These are phyloP conservation scores for Parnassius glacialis DNA, from an alignment of 2,888 invertebrate genomes.

Conservation along the genomic window DNA sequence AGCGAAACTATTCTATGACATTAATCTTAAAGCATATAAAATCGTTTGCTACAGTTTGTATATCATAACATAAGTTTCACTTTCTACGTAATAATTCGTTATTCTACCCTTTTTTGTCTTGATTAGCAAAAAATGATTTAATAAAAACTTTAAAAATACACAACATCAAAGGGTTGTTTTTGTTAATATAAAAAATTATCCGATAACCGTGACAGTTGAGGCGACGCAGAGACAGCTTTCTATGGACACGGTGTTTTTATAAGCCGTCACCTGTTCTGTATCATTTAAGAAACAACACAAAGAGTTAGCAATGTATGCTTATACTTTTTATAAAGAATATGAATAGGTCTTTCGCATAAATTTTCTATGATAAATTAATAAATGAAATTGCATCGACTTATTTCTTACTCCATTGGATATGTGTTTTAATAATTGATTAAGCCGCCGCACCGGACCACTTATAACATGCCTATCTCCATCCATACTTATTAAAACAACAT, in stretches of 20 bases:
- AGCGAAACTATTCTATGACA: too few relatives aligned
- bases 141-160: slow-evolving; percentile 28
- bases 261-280: slow-evolving; percentile 61
- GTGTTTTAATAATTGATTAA: too few relatives aligned
- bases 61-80: slow-evolving; percentile 43
- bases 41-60: background rate
- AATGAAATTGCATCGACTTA: too few relatives aligned
- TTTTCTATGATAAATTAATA: too few relatives aligned
- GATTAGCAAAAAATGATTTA: slow-evolving; percentile 40
- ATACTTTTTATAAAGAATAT: too few relatives aligned
- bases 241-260: slow-evolving; percentile 71
- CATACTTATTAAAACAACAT: too few relatives aligned
- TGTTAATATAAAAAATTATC: slow-evolving; percentile 49
- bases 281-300: slow-evolving; percentile 5
- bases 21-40: too few relatives aligned
- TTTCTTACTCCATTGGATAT: too few relatives aligned
- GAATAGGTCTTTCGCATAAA: too few relatives aligned
- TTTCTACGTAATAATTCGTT: slow-evolving; percentile 50
- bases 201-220: slow-evolving; percentile 72
- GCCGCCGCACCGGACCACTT: too few relatives aligned
- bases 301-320: background rate
- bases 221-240: slow-evolving; percentile 59
- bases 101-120: slow-evolving; percentile 51
- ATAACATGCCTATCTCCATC: too few relatives aligned
- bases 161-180: slow-evolving; percentile 50